Conservation (phyloP, 2,113 vertebrate species). For the Peromyscus californicus region DNA sequence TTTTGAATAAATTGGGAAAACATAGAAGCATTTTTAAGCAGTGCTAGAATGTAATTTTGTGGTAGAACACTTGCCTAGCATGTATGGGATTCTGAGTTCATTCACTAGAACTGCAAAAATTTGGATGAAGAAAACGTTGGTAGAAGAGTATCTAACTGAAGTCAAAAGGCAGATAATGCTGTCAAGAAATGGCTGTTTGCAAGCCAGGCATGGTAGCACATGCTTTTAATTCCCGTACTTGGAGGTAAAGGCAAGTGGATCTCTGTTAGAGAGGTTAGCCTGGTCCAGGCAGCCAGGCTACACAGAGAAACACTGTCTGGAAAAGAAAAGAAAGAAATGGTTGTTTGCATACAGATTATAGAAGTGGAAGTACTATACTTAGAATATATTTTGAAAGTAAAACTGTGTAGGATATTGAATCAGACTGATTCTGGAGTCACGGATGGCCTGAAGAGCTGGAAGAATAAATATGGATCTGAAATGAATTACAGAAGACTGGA, state of each 20-base stretch:
- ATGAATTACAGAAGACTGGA: background rate
- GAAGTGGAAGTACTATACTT: background rate
- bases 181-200: background rate
- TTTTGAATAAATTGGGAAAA: conserved; percentile 36
- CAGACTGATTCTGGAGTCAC: background rate
- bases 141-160: background rate
- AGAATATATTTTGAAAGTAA: conserved; percentile 32
- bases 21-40: background rate
- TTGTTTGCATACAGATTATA: background rate
- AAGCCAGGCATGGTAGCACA: background rate
- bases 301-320: background rate
- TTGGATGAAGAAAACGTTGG: background rate
- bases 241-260: background rate
- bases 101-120: background rate
- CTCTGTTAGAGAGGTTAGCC: background rate
- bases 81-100: background rate
- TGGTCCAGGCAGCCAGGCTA: background rate
- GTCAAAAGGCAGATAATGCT: conserved; percentile 39
- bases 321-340: background rate
- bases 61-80: background rate
- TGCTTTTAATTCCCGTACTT: background rate
- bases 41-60: background rate
- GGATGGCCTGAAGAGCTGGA: background rate
- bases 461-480: background rate
- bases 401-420: background rate